Percentiles rank a stretch among this genome's conserved stretches.
These are phyloP conservation scores for Empis stercorea DNA, from an alignment of 2,888 invertebrate genomes.

Conservation along the genomic window DNA sequence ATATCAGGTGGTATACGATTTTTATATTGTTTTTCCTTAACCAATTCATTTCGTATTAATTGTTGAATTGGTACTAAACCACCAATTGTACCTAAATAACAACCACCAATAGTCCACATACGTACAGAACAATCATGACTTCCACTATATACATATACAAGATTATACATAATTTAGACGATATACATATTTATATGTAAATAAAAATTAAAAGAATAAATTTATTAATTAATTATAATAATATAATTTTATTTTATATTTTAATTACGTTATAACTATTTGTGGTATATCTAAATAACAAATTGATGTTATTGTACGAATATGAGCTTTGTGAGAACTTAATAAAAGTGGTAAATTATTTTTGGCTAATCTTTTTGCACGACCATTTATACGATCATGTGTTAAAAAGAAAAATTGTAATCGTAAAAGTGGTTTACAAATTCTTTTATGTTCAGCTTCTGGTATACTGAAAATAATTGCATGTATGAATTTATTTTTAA, in stretches of 20 bases:
- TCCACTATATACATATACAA: conserved; percentile 38
- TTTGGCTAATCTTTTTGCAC: conserved; percentile 50
- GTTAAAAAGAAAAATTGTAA: conserved; percentile 61
- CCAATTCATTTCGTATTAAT: conserved; percentile 30
- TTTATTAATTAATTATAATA: not conserved
- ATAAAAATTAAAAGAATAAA: not conserved
- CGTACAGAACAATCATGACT: conserved; percentile 60
- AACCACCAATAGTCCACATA: conserved; percentile 60
- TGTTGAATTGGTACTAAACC: conserved; percentile 51
- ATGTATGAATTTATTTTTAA: not conserved
- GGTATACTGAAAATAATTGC: conserved; percentile 24
- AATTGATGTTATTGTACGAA: conserved; percentile 51
- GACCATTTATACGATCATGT: conserved; percentile 50
- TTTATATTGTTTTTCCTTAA: conserved; percentile 31
- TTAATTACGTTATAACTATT: conserved; percentile 51
- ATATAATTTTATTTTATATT: not conserved
- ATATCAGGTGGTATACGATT: conserved; percentile 60
- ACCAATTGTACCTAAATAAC: conserved; percentile 61
- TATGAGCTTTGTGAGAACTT: conserved; percentile 58
- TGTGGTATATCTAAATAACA: conserved; percentile 51
- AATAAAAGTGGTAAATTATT: conserved; percentile 49
- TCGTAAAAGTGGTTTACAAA: conserved; percentile 49
- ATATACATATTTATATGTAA: not conserved
- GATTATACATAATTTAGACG: not conserved
- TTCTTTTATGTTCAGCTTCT: conserved; percentile 33